Conservation (phyloP, 2,113 vertebrate species). For the Sander vitreus region DNA sequence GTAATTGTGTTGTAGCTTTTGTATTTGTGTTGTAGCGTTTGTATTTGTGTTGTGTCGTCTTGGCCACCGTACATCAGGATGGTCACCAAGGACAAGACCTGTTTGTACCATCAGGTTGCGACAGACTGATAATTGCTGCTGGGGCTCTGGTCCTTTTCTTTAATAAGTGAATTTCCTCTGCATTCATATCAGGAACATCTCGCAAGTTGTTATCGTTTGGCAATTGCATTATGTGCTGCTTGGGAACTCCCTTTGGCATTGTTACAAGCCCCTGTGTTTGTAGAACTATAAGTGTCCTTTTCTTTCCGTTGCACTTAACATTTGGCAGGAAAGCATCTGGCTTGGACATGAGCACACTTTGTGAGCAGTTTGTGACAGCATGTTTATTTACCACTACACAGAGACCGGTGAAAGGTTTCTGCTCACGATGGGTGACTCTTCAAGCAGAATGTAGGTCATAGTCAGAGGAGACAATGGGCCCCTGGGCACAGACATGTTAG, state of each 20-base stretch:
- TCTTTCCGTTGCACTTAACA: conserved; percentile 8
- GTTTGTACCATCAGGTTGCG: conserved; percentile 18
- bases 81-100: neutral
- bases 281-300: neutral
- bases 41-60: too few species aligned
- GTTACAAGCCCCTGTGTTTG: conserved; percentile 1
- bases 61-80: neutral
- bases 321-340: conserved; percentile 17
- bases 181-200: conserved; percentile 32
- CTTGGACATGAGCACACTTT: neutral
- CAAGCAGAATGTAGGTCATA: neutral
- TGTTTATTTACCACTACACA: neutral
- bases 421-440: neutral
- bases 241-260: conserved; percentile 23
- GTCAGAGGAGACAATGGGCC: too few species aligned
- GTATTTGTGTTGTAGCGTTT: too few species aligned
- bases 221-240: conserved; percentile 16
- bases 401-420: neutral
- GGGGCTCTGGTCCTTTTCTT: conserved; percentile 14
- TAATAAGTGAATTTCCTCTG: conserved; percentile 25
- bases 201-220: conserved; percentile 15
- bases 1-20: too few species aligned
- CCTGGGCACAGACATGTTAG: too few species aligned
- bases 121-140: conserved; percentile 29
- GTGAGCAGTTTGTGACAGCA: neutral